Evolutionary conservation across 1,140 invertebrate genomes (phyloP).

Genomic region (Drosophila ogumai): DNA sequence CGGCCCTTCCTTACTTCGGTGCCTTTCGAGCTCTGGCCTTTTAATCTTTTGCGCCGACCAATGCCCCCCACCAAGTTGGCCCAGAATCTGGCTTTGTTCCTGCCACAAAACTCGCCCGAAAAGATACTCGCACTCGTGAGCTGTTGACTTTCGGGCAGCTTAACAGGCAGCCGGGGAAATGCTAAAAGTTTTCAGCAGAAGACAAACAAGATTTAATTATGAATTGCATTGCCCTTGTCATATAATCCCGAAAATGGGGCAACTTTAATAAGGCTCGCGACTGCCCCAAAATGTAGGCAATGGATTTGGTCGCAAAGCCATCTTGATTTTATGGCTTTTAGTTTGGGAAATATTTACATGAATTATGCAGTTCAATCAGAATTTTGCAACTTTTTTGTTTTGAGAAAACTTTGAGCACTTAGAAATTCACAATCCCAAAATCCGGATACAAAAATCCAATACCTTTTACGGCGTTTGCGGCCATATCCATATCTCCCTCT

Average conservation of each 20-base stretch:
- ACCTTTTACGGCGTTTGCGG: constrained; percentile 27
- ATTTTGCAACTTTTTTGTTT: constrained; percentile 20
- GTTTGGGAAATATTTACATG: constrained; percentile 31
- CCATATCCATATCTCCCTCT: constrained; percentile 30
- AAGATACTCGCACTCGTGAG: constrained; percentile 10
- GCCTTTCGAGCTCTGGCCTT: constrained; percentile 58
- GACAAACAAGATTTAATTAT: constrained; percentile 63
- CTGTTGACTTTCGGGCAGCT: constrained; percentile 42
- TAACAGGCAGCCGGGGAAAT: constrained; percentile 52
- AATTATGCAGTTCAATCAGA: constrained; percentile 50
- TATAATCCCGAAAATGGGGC: constrained; percentile 14
- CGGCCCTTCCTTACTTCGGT: constrained; percentile 25
- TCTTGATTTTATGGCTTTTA: constrained; percentile 17
- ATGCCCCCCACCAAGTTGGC: constrained; percentile 29
- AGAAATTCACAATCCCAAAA: constrained; percentile 22
- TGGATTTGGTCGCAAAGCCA: constrained; percentile 21
- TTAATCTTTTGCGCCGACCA: constrained; percentile 60
- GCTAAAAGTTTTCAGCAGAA: constrained; percentile 27
- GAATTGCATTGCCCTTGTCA: constrained; percentile 29
- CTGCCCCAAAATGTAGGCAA: constrained; percentile 62
- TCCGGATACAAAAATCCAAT: constrained; percentile 28
- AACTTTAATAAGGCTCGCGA: constrained; percentile 27
- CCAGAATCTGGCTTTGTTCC: constrained; percentile 43
- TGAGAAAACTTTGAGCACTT: constrained; percentile 35
- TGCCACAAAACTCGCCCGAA: constrained; percentile 22